Evolutionary conservation across 2,797 vertebrate genomes (phyloP).

Genomic region (Anguilla obscura): DNA sequence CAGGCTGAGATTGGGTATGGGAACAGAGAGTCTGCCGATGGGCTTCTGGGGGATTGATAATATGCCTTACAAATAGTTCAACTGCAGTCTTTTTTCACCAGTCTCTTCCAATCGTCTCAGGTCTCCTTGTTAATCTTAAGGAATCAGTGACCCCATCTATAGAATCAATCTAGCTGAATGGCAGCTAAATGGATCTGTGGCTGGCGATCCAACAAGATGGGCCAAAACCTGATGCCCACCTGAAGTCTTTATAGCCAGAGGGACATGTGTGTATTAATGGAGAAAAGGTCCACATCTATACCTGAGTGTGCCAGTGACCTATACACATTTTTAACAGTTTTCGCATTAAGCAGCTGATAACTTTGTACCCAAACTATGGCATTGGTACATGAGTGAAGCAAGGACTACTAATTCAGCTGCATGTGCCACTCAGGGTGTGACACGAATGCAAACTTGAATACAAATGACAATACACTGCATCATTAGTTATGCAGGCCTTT

Average conservation of each 20-base stretch:
- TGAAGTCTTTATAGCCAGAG: background rate
- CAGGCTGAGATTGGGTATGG: slow-evolving; percentile 10
- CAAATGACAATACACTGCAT: background rate
- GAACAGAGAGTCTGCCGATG: background rate
- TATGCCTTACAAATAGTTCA: background rate
- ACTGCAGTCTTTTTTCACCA: background rate
- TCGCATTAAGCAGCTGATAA: background rate
- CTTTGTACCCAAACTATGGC: background rate
- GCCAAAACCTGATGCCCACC: background rate
- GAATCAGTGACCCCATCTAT: background rate
- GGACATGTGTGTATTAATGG: background rate
- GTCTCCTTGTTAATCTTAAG: background rate
- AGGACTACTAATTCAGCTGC: background rate
- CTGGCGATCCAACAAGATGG: background rate
- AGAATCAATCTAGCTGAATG: no score
- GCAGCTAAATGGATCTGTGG: background rate
- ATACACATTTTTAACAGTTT: background rate
- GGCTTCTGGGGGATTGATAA: background rate
- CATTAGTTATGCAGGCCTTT: background rate
- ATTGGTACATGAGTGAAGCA: background rate
- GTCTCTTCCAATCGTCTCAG: slow-evolving; percentile 5
- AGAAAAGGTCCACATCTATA: background rate
- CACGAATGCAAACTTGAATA: background rate
- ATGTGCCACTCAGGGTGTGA: background rate
- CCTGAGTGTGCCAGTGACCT: background rate